Evolutionary conservation across 2,888 invertebrate species (phyloP), one percentile per base, ranked within the genome.

Genomic region (Sturmia bella): DNA sequence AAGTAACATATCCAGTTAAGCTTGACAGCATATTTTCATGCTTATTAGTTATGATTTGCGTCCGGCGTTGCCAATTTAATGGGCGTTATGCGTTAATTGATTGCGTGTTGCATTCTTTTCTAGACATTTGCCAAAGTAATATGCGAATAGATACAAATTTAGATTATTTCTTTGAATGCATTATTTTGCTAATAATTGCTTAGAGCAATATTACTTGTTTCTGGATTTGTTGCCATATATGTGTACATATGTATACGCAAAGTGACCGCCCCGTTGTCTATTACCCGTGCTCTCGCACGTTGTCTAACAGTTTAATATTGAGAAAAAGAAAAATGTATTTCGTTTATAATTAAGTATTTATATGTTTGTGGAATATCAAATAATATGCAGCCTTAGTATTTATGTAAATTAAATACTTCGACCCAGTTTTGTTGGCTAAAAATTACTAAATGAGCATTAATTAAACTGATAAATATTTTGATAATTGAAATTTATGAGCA

Each of bases 11-110:
- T 77, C 63, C 81, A 81, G 76, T 81, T 81, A 63, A 73, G 76
- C 68, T 77, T 77, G 81, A 73, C 81, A 81, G 76, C 76, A 56
- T 68, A 73, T 72, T 81, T 81, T 81, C 76, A 81, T 81, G 76
- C 76, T 77, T 81, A 77, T 81, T 81, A 77, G 73, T 81, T 81
- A 73, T 81, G 73, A 81, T 81, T 77, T 77, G 81, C 68, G 81
- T 77, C 76, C 76, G 76, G 72, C 63, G 72, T 77, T 68, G 68
- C 41, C 48, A 81, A 73, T 81, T 81, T 73, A 77, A 81, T 73
- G 76, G 81, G 81, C 81, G 81, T 81, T 73, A 76, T 81, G 76
- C 81, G 81, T 81, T 81, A 81, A 81, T 81, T 81, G 81, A 81
- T 77, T 77, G 81, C 81, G 76, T 81, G 81, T 61, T 77, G 68